Evolutionary conservation across 1,140 invertebrate species (phyloP), one percentile per base, ranked within the genome.

Genomic region (Drosophila asahinai): DNA sequence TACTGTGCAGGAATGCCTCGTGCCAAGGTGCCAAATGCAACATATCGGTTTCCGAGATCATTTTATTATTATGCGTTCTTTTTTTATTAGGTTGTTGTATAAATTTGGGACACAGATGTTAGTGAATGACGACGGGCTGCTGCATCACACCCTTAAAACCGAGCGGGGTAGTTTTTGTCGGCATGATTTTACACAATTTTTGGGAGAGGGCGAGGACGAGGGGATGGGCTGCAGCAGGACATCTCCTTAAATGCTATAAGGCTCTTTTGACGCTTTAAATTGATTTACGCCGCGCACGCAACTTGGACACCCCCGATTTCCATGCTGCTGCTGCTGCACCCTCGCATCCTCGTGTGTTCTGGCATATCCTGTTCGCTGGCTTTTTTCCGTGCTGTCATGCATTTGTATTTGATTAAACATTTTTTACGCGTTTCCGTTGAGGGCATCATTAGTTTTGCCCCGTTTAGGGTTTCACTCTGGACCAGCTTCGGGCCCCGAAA

Each of bases 361-460:
- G 58, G 66, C 47, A 51, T 77, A 72, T 80, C 68, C 77, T 80
- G 77, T 43, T 71, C 45, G 22, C 62, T 59, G 9, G 27, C 22
- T 76, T 77, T 81, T 84, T 72, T 59, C 63, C 84, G 84, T 91
- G 72, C 76, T 83, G 89, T 89, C 89, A 89, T 89, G 89, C 83
- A 75, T 84, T 90, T 80, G 72, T 86, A 67, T 91, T 91, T 91
- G 89, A 91, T 86, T 86, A 81, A 91, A 80, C 80, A 86, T 89
- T 91, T 91, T 91, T 89, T 90, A 91, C 74, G 89, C 76, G 71
- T 80, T 91, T 91, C 89, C 89, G 84, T 80, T 79, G 38, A 54
- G 65, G 68, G 65, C 81, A 81, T 89, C 81, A 84, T 89, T 89
- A 90, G 83, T 80, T 57, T 87, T 49, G 52, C 25, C 62, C 54